Base-by-base conservation (phyloP, 1,140 invertebrate genomes). In the Ericerus pela region DNA sequence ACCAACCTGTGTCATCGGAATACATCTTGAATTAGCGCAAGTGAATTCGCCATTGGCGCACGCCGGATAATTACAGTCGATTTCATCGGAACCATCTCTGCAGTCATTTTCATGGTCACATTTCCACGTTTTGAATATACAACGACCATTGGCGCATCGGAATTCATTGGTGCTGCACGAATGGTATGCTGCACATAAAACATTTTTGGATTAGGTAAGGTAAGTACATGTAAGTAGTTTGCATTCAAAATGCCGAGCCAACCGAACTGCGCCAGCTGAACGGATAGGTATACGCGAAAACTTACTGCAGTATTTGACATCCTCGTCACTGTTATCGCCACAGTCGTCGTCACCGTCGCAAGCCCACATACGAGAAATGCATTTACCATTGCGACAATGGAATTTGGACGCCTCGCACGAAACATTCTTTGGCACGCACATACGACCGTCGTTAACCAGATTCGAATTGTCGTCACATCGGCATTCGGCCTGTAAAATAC, bases 101-200 rank as follows among this genome's bases (percentile, higher is more conserved):
- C 93, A 97, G 63, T 98, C 92, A 64, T 97, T 94, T 73, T 85
- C 93, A 67, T 88, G 84, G 70, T 93, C 90, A 65, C 91, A 94
- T 67, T 88, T 88, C 91, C 89, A 95, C 0, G 88, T 85, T 64
- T 87, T 87, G 65, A 94, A 93, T 59, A 97, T 96, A 64, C 94
- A 96, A 1, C 92, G 77, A 0, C 89, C 91, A 65, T 96, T 96
- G 53, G 82, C 82, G 70, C 94, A 98, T 22, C 89, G 78, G 76
- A 94, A 96, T 68, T 96, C 90, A 63, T 86, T 90, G 0, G 84
- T 77, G 20, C 84, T 87, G 67, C 93, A 97, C 0, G 89, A 92
- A 65, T 97, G 89, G 66, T 87, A 85, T 10, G 91, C 84, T 85
- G 62, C 56, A 73, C 71, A 59, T 63, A 65, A 60, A 55, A 66